Evolutionary conservation across 2,888 invertebrate species (phyloP).

Genomic region (Thumatha senex): DNA sequence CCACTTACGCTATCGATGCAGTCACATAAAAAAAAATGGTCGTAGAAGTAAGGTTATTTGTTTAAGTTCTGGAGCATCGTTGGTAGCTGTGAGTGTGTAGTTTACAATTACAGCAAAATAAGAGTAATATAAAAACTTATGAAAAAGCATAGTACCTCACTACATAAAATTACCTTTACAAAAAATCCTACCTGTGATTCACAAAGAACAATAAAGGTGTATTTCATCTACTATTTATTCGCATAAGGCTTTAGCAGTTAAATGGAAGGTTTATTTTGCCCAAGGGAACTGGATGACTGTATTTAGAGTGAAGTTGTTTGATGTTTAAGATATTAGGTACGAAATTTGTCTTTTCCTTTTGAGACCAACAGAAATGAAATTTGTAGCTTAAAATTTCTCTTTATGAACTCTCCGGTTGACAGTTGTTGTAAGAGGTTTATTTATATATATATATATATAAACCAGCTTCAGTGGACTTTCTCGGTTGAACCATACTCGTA

Average conservation of each 20-base stretch:
- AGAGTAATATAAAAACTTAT: background rate
- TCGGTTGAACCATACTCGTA: too few species aligned
- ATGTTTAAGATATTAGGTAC: conserved; percentile 10
- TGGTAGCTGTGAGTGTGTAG: too few species aligned
- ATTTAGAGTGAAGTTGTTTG: conserved; percentile 21
- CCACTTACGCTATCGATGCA: too few species aligned
- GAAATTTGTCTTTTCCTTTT: background rate
- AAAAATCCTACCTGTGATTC: background rate
- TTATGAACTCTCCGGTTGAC: background rate
- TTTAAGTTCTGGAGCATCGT: too few species aligned
- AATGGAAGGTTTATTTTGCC: conserved; percentile 33
- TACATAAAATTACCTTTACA: background rate
- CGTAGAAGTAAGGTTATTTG: too few species aligned
- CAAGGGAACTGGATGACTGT: conserved; percentile 22
- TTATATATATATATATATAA: too few species aligned
- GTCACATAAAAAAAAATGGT: too few species aligned
- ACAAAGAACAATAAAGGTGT: background rate
- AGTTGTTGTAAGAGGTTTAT: background rate
- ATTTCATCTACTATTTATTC: conserved; percentile 33
- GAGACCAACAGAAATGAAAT: background rate
- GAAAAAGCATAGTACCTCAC: background rate
- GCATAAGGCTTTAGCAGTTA: conserved; percentile 22
- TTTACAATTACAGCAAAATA: too few species aligned
- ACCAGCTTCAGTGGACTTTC: too few species aligned
- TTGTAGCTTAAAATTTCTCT: background rate